Evolutionary conservation across 1,140 invertebrate species (phyloP).

Genomic region (Calephelis nemesis): DNA sequence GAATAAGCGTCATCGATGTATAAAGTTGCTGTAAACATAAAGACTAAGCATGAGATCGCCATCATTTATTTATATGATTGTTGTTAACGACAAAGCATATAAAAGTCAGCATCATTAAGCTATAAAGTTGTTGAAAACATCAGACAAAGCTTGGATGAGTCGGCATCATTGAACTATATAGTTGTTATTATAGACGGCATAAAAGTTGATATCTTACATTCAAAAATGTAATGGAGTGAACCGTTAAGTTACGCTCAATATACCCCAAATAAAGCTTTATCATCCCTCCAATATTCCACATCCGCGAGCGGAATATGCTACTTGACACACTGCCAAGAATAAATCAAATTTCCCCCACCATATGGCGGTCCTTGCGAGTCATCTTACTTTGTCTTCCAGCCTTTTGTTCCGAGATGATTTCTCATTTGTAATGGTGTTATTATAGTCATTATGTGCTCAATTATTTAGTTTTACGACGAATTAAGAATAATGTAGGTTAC

Average conservation of each 20-base stretch:
- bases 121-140: no score
- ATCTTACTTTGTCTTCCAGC: conserved; percentile 24
- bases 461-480: no score
- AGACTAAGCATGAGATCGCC: no score
- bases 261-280: conserved; percentile 70
- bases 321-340: conserved; percentile 70
- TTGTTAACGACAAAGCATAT: no score
- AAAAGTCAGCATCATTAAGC: no score
- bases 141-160: no score
- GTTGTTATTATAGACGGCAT: neutral
- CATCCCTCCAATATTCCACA: conserved; percentile 64
- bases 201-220: conserved; percentile 33
- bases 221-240: conserved; percentile 45
- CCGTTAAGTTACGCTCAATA: conserved; percentile 60
- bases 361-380: conserved; percentile 31
- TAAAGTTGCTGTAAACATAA: no score
- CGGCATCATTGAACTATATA: neutral
- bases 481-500: no score
- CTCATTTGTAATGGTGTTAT: conserved; percentile 27
- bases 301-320: conserved; percentile 61
- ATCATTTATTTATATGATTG: no score
- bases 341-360: conserved; percentile 61
- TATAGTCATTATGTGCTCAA: neutral
- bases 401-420: conserved; percentile 27
- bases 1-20: no score